Evolutionary conservation across 2,113 vertebrate genomes (phyloP), one percentile per base, ranked within the genome.

Genomic region (Chauna torquata): DNA sequence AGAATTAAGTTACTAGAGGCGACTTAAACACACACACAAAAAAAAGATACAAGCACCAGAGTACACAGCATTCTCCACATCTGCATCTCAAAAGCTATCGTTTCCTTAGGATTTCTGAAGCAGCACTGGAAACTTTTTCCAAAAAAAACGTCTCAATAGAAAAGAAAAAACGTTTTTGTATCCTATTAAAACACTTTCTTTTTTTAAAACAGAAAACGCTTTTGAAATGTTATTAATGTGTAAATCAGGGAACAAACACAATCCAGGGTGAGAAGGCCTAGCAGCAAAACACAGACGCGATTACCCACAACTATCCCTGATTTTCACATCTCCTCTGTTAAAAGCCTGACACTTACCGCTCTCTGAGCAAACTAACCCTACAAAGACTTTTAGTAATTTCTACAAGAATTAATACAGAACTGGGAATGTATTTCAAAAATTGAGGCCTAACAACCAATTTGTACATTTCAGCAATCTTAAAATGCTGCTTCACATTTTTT

Each of bases 111-210:
- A 32, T 32, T 82, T 80, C 49, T 40, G 9, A 89, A 75, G 16
- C 28, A 12, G 15, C 38, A 28, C 45, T 71, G 40, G 7, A 75
- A 89, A 23, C 3, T 22, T 40, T 45, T 59, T 57, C 44, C n/a
- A 9, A 3, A 7, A 47, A n/a, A 50, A 45, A 25, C 45, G 3
- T 12, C 8, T 44, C 4, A 24, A 72, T 45, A n/a, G 12, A 2
- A 36, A 7, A 52, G 5, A 64, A 79, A 69, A 61, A 0, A 9
- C 14, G 1, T 0, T 9, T 18, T 52, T 49, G 22, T 57, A 15
- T 23, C 75, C 45, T 71, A 24, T 25, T 66, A 47, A 64, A 38
- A 23, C 16, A 23, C n/a, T n/a, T n/a, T 8, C 14, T 16, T 49
- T 49, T n/a, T 61, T 49, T 47, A 36, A 50, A 42, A 12, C 30